A percentile compares a stretch with the other conserved stretches of the same genome.
These are phyloP conservation scores for Heliconius ethilla DNA, from an alignment of 2,888 invertebrate genomes.

Conservation along the genomic window DNA sequence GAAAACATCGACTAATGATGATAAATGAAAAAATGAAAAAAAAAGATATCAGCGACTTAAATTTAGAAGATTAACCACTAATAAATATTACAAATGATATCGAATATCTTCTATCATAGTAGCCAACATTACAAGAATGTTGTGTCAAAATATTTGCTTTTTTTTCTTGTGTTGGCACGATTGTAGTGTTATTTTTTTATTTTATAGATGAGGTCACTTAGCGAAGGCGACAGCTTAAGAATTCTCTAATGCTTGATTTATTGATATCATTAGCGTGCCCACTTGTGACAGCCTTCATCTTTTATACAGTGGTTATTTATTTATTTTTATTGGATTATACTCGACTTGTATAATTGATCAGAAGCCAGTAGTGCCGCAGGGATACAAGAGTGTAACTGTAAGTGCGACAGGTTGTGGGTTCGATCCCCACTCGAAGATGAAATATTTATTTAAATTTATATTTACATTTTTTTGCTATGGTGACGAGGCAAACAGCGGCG, in stretches of 20 bases:
- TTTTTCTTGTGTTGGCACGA: conserved; percentile 26
- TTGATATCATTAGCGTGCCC: conserved; percentile 34
- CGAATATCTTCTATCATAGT: conserved; percentile 1
- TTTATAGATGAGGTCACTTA: conserved; percentile 28
- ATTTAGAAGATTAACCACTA: not conserved
- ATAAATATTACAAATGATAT: not conserved
- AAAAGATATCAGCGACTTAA: not conserved
- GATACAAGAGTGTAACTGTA: too few species aligned
- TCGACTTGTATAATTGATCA: not conserved
- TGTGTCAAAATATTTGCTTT: conserved; percentile 28
- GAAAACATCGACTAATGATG: not conserved
- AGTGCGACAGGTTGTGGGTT: too few species aligned
- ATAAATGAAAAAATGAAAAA: conserved; percentile 12
- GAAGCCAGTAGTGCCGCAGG: too few species aligned
- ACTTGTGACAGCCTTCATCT: conserved; percentile 23
- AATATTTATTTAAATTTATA: too few species aligned
- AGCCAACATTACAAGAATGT: not conserved
- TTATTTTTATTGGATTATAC: conserved; percentile 22
- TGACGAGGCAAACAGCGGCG: too few species aligned
- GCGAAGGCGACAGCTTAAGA: conserved; percentile 26
- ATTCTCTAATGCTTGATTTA: conserved; percentile 38
- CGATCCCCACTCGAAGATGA: too few species aligned
- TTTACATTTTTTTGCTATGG: too few species aligned
- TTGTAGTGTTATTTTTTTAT: conserved; percentile 26
- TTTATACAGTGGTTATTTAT: conserved; percentile 15